A percentile compares a stretch with the other conserved stretches of the same genome.
phyloP scores from a whole-genome alignment of 2,888 invertebrate genomes.

The Cistogaster globosa region DNA sequence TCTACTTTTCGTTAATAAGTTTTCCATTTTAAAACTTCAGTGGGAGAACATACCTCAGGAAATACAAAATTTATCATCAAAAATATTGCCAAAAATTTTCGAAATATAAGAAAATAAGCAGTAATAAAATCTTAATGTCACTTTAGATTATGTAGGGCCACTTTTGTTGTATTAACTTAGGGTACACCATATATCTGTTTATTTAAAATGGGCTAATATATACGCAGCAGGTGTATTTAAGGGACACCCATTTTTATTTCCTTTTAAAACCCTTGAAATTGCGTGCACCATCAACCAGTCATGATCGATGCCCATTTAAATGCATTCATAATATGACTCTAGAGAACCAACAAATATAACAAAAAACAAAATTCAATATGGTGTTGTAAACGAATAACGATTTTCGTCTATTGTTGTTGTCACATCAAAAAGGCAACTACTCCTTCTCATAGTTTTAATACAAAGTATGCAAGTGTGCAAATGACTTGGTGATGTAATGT shows the following conservation, averaged over 20 bases:
- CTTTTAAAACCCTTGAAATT: slow-evolving; percentile 15
- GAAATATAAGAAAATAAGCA: too few species aligned
- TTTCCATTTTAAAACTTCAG: too few species aligned
- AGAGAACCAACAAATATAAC: slow-evolving; percentile 65
- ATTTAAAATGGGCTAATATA: too few species aligned
- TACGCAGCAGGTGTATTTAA: too few species aligned
- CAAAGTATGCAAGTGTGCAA: background rate
- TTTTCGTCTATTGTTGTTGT: background rate
- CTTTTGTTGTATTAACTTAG: too few species aligned
- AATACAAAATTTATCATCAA: too few species aligned
- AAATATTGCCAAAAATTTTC: too few species aligned
- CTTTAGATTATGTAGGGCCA: too few species aligned
- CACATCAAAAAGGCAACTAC: background rate
- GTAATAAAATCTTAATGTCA: too few species aligned
- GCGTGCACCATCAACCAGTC: slow-evolving; percentile 58
- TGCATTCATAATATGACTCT: slow-evolving; percentile 74
- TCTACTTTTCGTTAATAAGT: too few species aligned
- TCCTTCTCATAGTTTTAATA: background rate
- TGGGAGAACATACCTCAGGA: too few species aligned
- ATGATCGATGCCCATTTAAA: slow-evolving; percentile 74
- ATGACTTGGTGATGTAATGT: background rate
- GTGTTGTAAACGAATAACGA: slow-evolving; percentile 35
- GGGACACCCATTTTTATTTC: background rate
- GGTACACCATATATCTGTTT: too few species aligned
- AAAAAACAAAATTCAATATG: slow-evolving; percentile 74